Conservation (phyloP, 2,113 vertebrate species). For the Strix aluco region DNA sequence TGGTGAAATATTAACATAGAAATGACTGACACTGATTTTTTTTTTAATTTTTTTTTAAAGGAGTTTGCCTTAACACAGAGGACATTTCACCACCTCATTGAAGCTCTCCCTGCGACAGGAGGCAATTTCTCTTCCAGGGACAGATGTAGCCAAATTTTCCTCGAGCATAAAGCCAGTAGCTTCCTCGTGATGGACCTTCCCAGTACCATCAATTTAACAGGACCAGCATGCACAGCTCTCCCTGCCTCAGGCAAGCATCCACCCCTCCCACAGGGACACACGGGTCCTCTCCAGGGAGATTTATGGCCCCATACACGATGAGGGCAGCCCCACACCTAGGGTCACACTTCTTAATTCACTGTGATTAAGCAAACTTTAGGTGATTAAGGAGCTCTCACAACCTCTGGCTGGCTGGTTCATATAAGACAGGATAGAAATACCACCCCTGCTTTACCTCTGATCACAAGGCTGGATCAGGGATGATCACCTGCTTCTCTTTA, state of each 20-base stretch:
- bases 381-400: neutral
- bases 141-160: neutral
- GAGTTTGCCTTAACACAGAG: neutral
- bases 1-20: conserved; percentile 57
- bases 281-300: neutral
- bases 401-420: neutral
- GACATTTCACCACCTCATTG: neutral
- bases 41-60: neutral
- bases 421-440: neutral
- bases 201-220: neutral
- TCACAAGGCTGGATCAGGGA: neutral
- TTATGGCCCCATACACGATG: fast-evolving
- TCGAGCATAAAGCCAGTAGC: neutral
- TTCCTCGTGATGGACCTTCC: neutral
- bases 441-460: neutral
- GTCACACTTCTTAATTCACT: neutral
- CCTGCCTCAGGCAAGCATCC: neutral
- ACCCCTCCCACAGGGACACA: neutral
- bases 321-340: neutral
- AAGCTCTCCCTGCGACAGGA: neutral
- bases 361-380: neutral
- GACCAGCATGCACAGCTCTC: neutral
- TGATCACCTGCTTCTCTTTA: neutral
- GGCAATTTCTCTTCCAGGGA: neutral
- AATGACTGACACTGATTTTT: conserved; percentile 27